Conservation (phyloP, 2,113 vertebrate species). For the Pelecanoides urinatrix region DNA sequence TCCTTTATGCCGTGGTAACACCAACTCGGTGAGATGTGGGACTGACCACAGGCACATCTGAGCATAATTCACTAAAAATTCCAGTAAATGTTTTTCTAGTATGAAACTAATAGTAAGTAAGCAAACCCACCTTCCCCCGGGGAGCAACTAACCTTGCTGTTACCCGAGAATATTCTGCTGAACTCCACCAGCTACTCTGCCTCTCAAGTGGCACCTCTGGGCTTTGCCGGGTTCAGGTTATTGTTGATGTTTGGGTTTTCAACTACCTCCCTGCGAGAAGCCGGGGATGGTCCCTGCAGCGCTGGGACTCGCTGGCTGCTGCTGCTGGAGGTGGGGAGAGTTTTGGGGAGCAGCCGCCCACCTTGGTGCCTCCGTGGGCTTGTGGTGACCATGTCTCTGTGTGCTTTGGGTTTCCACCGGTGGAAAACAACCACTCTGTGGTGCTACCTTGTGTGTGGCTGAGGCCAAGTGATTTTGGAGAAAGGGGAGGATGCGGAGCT, state of each 20-base stretch:
- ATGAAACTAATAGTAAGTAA: conserved; percentile 53
- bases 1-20: background rate
- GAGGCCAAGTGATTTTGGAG: accelerated
- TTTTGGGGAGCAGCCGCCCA: background rate
- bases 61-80: conserved; percentile 43
- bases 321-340: background rate
- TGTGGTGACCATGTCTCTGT: background rate
- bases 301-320: accelerated
- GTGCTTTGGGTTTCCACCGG: accelerated
- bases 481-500: background rate
- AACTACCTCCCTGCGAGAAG: background rate
- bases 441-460: background rate
- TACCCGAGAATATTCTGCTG: conserved; percentile 28
- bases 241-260: background rate
- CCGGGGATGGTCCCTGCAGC: background rate
- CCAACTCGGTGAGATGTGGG: background rate
- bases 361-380: accelerated
- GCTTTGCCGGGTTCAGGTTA: background rate
- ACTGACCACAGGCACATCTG: conserved; percentile 48
- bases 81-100: conserved; percentile 44
- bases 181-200: background rate
- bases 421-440: background rate
- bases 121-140: background rate
- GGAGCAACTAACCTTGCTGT: conserved; percentile 39
- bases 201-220: background rate